A percentile compares a stretch with the other conserved stretches of the same genome.
phyloP scores from a whole-genome alignment of 2,888 invertebrate species.

The Andricus curvator region DNA sequence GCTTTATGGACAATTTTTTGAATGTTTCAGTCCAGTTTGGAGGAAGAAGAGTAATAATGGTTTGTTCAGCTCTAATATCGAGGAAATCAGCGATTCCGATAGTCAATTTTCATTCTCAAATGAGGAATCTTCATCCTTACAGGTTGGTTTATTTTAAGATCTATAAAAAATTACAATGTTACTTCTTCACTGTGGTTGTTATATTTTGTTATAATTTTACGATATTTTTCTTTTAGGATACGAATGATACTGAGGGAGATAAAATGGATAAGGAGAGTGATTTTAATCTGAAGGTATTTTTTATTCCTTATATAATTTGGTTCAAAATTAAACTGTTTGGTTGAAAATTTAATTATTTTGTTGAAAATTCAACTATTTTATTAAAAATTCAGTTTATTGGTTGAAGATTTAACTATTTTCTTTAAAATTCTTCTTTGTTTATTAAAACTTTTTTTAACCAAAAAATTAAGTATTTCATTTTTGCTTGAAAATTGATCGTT shows the following conservation, averaged over 20 bases:
- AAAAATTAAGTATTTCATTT: no score
- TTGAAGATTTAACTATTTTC: no score
- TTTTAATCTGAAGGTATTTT: constrained; percentile 74
- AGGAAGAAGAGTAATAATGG: constrained; percentile 76
- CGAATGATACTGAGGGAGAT: constrained; percentile 71
- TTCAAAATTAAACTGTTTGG: no score
- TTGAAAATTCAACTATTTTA: no score
- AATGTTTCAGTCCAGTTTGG: constrained; percentile 76
- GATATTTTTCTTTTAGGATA: constrained; percentile 62
- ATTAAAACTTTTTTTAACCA: no score
- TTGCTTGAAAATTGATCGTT: no score
- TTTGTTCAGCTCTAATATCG: constrained; percentile 71
- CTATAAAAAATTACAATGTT: neutral
- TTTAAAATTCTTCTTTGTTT: no score
- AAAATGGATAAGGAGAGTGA: constrained; percentile 74
- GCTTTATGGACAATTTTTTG: neutral
- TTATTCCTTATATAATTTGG: no score
- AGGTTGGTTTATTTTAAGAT: constrained; percentile 61
- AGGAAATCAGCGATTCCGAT: constrained; percentile 75
- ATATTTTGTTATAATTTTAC: no score
- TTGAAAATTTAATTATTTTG: no score
- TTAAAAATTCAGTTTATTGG: no score
- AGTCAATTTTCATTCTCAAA: constrained; percentile 76
- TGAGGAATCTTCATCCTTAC: constrained; percentile 74
- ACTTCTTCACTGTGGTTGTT: neutral